A percentile compares a stretch with the other conserved stretches of the same genome.
phyloP scores from a whole-genome alignment of 2,888 invertebrate species.

The Chelonus formosanus region DNA sequence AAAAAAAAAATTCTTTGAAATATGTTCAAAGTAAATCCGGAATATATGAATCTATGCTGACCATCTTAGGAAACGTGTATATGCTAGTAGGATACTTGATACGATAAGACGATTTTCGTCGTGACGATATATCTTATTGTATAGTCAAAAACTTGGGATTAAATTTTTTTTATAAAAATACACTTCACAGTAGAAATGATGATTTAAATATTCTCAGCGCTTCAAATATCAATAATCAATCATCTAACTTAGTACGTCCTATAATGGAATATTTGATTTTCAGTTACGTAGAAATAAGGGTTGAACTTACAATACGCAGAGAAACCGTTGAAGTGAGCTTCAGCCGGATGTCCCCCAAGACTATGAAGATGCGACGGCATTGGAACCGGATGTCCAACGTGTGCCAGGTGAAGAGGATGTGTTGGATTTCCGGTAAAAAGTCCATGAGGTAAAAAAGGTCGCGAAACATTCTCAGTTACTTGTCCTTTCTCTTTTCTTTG shows the following conservation, averaged over 20 bases:
- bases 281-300: no score
- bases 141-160: background rate
- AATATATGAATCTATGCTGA: slow-evolving; percentile 26
- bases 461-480: slow-evolving; percentile 30
- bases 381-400: slow-evolving; percentile 65
- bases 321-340: slow-evolving; percentile 64
- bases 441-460: slow-evolving; percentile 50
- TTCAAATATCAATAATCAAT: no score
- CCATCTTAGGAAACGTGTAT: slow-evolving; percentile 7
- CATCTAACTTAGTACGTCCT: no score
- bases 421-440: slow-evolving; percentile 51
- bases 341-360: slow-evolving; percentile 51
- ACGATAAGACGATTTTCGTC: slow-evolving; percentile 35
- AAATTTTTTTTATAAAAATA: no score
- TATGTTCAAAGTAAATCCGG: slow-evolving; percentile 16
- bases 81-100: slow-evolving; percentile 17
- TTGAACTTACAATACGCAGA: slow-evolving; percentile 67
- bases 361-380: slow-evolving; percentile 47
- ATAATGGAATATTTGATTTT: no score
- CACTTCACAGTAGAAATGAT: no score
- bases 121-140: background rate
- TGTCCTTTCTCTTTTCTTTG: slow-evolving; percentile 38
- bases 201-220: no score
- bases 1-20: background rate
- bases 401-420: slow-evolving; percentile 61